These are phyloP conservation scores for Smithornis capensis DNA, from an alignment of 2,113 vertebrate genomes.

Conservation along the genomic window DNA sequence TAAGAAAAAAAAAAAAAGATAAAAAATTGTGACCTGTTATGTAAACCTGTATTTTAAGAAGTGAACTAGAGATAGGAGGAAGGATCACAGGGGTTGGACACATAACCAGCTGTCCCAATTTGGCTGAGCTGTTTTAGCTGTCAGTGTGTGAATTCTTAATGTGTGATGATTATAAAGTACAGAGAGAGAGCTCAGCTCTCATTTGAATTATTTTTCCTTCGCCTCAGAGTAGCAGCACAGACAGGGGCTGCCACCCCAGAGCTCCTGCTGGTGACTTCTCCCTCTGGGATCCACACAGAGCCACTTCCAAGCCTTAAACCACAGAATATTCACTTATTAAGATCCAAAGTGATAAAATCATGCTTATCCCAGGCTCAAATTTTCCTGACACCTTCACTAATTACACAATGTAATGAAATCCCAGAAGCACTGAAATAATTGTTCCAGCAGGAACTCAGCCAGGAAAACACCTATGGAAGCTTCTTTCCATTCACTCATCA, in stretches of 20 bases:
- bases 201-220: neutral
- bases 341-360: slow-evolving; percentile 5
- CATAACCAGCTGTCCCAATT: slow-evolving; percentile 54
- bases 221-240: neutral
- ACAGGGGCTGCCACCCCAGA: neutral
- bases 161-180: slow-evolving; percentile 15
- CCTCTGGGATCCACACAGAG: neutral
- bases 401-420: slow-evolving; percentile 37
- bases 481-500: neutral
- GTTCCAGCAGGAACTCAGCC: slow-evolving; percentile 53
- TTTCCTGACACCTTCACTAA: slow-evolving; percentile 45
- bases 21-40: slow-evolving; percentile 15
- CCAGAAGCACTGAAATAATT: slow-evolving; percentile 29
- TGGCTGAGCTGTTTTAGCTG: slow-evolving; percentile 55
- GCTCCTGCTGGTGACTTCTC: neutral
- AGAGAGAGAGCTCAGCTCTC: neutral
- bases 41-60: slow-evolving; percentile 57
- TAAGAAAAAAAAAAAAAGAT: neutral
- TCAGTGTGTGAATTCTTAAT: slow-evolving; percentile 54
- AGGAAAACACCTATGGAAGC: slow-evolving; percentile 48
- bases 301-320: neutral
- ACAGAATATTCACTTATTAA: neutral
- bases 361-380: neutral
- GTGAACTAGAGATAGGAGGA: slow-evolving; percentile 53
- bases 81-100: slow-evolving; percentile 62